Evolutionary conservation across 1,140 invertebrate species (phyloP).

Genomic region (Drosophila nigrodunni): DNA sequence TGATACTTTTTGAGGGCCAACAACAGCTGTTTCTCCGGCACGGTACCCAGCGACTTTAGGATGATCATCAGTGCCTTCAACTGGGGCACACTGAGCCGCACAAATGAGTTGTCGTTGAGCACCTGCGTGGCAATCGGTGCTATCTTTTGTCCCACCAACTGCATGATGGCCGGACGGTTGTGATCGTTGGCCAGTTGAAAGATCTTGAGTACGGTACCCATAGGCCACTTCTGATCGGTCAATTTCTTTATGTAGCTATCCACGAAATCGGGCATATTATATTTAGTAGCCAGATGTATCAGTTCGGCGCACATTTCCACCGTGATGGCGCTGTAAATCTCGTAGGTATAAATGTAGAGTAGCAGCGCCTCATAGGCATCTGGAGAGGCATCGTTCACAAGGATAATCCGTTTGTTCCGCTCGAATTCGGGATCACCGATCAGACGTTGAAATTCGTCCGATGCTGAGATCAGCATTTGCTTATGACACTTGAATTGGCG

Average conservation of each 20-base stretch:
- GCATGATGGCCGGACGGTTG: slow-evolving; percentile 26
- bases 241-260: slow-evolving; percentile 48
- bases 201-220: slow-evolving; percentile 46
- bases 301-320: slow-evolving; percentile 54
- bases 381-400: slow-evolving; percentile 53
- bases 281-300: slow-evolving; percentile 39
- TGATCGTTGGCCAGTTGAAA: slow-evolving; percentile 53
- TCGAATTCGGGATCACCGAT: slow-evolving; percentile 41
- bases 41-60: slow-evolving; percentile 16
- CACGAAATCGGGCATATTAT: slow-evolving; percentile 52
- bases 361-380: slow-evolving; percentile 58
- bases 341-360: slow-evolving; percentile 67
- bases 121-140: slow-evolving; percentile 43
- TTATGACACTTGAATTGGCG: slow-evolving; percentile 55
- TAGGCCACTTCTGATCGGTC: slow-evolving; percentile 45
- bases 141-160: slow-evolving; percentile 58
- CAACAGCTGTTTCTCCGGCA: slow-evolving; percentile 41
- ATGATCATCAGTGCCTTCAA: slow-evolving; percentile 44
- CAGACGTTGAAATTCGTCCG: slow-evolving; percentile 50
- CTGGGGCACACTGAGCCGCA: slow-evolving; percentile 39
- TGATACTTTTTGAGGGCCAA: slow-evolving; percentile 50
- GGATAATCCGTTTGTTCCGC: slow-evolving; percentile 25
- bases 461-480: slow-evolving; percentile 54
- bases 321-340: slow-evolving; percentile 46
- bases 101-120: slow-evolving; percentile 44